phyloP scores from a whole-genome alignment of 1,140 invertebrate genomes.

The Drosophila ananassae region DNA sequence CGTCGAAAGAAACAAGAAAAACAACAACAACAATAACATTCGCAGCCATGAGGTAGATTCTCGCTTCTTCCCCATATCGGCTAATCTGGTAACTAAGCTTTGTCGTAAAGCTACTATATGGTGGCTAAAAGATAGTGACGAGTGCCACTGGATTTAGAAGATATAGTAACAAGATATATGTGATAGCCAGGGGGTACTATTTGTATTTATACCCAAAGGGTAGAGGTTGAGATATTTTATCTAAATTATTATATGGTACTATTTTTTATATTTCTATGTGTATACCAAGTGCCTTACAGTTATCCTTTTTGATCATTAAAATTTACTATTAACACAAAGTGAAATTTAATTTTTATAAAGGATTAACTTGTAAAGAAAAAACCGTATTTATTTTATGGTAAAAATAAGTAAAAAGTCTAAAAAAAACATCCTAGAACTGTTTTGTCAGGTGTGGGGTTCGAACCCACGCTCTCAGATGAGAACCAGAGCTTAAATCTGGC shows the following conservation, averaged over 20 bases:
- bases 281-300: too few relatives aligned
- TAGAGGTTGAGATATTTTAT: too few relatives aligned
- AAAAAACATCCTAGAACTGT: not conserved
- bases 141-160: not conserved
- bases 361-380: too few relatives aligned
- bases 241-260: too few relatives aligned
- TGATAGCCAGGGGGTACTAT: not conserved
- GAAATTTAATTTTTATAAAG: too few relatives aligned
- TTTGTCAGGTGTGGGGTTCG: conserved; percentile 8
- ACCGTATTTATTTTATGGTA: not conserved
- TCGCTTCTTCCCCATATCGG: not conserved
- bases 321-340: too few relatives aligned
- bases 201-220: not conserved
- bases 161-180: not conserved
- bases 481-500: conserved; percentile 8
- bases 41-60: not conserved
- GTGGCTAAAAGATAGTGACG: not conserved
- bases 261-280: too few relatives aligned
- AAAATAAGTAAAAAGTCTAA: not conserved
- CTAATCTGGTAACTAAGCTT: conserved; percentile 4
- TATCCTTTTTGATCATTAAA: too few relatives aligned
- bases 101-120: not conserved
- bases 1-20: not conserved
- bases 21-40: not conserved
- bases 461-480: conserved; percentile 5